phyloP scores from a whole-genome alignment of 2,888 invertebrate genomes.

The Eulithis prunata region DNA sequence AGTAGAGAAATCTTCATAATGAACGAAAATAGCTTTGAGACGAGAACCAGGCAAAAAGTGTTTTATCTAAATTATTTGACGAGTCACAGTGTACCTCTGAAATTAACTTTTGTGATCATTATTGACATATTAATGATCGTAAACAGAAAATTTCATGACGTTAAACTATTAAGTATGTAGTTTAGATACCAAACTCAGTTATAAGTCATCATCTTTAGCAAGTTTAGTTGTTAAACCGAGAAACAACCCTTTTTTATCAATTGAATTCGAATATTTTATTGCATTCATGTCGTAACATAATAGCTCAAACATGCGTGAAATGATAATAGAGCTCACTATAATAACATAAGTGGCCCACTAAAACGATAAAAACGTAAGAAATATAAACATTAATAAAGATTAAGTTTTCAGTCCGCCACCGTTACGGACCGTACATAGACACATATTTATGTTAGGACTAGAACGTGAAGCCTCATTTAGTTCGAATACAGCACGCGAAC shows the following conservation, averaged over 20 bases:
- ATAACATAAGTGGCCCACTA: neutral
- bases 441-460: slow-evolving; percentile 59
- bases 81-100: too few species aligned
- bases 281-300: too few species aligned
- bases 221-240: too few species aligned
- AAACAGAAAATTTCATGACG: too few species aligned
- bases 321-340: neutral
- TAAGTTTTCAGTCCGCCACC: slow-evolving; percentile 41
- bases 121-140: too few species aligned
- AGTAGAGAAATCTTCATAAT: slow-evolving; percentile 5
- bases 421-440: slow-evolving; percentile 39
- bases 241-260: too few species aligned
- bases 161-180: too few species aligned
- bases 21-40: slow-evolving; percentile 2
- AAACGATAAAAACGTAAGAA: slow-evolving; percentile 23
- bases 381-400: slow-evolving; percentile 41
- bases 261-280: too few species aligned
- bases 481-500: slow-evolving; percentile 63
- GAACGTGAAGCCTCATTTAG: slow-evolving; percentile 58
- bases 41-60: neutral
- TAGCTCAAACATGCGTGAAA: neutral
- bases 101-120: too few species aligned
- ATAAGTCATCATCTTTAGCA: too few species aligned
- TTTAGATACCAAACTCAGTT: too few species aligned
- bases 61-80: neutral